Evolutionary conservation across 2,797 vertebrate species (phyloP).

Genomic region (Ispidina picta): DNA sequence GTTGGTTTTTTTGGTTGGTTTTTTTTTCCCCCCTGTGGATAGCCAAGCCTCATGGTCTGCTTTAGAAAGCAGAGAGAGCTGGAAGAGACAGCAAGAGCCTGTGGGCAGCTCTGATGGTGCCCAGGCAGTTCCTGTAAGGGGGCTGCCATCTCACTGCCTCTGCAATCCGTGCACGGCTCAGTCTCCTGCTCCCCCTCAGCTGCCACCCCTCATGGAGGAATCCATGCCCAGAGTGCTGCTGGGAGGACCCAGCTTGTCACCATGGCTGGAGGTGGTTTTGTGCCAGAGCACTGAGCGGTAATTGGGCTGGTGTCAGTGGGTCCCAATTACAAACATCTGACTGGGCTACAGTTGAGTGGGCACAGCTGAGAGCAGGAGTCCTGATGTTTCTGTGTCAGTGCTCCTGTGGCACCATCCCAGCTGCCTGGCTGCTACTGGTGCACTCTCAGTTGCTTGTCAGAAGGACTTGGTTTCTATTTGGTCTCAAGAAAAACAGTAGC

Average conservation of each 20-base stretch:
- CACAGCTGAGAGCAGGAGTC: neutral
- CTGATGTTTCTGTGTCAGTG: neutral
- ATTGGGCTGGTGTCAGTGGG: neutral
- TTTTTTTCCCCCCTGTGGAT: neutral
- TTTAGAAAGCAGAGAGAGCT: neutral
- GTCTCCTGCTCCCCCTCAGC: accelerated
- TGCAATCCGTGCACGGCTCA: neutral
- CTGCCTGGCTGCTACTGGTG: neutral
- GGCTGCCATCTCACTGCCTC: neutral
- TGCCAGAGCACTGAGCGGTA: neutral
- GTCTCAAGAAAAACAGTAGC: neutral
- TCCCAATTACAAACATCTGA: neutral
- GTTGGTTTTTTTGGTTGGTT: neutral
- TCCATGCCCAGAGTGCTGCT: neutral
- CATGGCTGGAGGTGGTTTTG: neutral
- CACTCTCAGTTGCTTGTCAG: accelerated
- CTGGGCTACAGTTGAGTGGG: neutral
- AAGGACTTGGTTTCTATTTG: neutral
- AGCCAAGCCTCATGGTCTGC: neutral
- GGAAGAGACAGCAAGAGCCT: neutral
- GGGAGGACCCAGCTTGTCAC: neutral
- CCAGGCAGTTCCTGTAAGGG: neutral
- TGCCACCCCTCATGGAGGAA: neutral
- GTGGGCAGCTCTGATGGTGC: neutral
- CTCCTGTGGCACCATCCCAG: accelerated